These are phyloP conservation scores for Mallateleia sp. DNA, from an alignment of 2,888 invertebrate species.

Conservation along the genomic window DNA sequence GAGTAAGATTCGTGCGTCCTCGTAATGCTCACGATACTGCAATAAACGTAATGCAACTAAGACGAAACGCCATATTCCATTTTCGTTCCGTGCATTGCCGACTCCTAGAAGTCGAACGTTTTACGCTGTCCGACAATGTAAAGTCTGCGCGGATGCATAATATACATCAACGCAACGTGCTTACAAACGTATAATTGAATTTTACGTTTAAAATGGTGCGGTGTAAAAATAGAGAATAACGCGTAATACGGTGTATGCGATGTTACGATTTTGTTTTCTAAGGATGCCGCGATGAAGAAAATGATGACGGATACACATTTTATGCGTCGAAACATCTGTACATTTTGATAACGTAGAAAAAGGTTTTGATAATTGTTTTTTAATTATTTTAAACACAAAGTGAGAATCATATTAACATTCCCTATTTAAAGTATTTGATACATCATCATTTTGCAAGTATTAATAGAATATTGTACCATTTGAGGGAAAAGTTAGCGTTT, in stretches of 20 bases:
- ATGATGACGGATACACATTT: not conserved
- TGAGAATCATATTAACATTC: too few species aligned
- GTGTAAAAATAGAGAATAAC: conserved; percentile 29
- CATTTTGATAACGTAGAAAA: too few species aligned
- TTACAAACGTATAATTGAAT: conserved; percentile 57
- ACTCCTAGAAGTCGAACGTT: conserved; percentile 57
- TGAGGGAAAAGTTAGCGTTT: too few species aligned
- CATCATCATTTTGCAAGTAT: too few species aligned
- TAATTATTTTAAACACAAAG: too few species aligned
- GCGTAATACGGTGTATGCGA: not conserved
- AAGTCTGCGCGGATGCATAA: conserved; percentile 53
- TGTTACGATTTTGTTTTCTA: conserved; percentile 12
- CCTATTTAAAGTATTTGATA: too few species aligned
- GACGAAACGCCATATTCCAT: conserved; percentile 71
- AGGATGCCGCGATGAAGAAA: not conserved
- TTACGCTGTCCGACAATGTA: conserved; percentile 53
- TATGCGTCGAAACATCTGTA: too few species aligned
- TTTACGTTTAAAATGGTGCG: conserved; percentile 49
- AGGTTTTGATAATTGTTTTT: too few species aligned
- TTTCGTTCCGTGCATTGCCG: conserved; percentile 63
- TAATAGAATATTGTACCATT: too few species aligned
- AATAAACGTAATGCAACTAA: conserved; percentile 76
- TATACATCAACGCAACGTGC: conserved; percentile 25
- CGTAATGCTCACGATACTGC: conserved; percentile 73
- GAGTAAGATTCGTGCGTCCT: conserved; percentile 75